A percentile compares a stretch with the other conserved stretches of the same genome.
These are phyloP conservation scores for Malurus cyaneus DNA, from an alignment of 2,113 vertebrate species.

Conservation along the genomic window DNA sequence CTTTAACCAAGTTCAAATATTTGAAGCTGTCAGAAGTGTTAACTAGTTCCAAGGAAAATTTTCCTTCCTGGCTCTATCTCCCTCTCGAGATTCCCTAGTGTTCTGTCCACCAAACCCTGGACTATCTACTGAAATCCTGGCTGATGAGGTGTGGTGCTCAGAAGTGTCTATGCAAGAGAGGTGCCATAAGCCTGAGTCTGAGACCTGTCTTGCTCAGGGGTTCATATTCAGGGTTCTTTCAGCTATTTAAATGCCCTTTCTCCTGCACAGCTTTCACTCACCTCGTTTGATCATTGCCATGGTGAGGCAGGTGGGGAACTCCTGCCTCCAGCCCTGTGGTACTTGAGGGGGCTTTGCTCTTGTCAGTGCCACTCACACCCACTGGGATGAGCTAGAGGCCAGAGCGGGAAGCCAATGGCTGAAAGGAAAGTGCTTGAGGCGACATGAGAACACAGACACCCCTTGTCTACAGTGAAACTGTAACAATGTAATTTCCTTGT, in stretches of 20 bases:
- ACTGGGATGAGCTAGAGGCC: neutral
- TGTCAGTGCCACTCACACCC: neutral
- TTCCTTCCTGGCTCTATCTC: neutral
- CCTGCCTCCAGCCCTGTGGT: neutral
- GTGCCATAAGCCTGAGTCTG: neutral
- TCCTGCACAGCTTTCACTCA: neutral
- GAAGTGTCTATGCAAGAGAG: neutral
- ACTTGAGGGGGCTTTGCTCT: neutral
- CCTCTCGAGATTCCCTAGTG: neutral
- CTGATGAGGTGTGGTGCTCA: neutral
- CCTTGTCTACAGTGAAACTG: neutral
- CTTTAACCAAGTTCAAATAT: neutral
- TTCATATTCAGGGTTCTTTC: neutral
- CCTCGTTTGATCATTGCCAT: neutral
- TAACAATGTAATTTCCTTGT: neutral
- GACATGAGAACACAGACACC: neutral
- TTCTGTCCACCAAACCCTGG: neutral
- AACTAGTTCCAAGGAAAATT: neutral
- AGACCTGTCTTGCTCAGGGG: neutral
- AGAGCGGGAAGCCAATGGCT: neutral
- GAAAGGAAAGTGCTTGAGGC: neutral
- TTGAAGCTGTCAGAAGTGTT: neutral
- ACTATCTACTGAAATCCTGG: neutral
- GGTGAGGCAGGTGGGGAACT: neutral
- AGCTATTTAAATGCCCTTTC: neutral